These are phyloP conservation scores for Zygothrica quintamaculata DNA, from an alignment of 2,888 invertebrate species.

Conservation along the genomic window DNA sequence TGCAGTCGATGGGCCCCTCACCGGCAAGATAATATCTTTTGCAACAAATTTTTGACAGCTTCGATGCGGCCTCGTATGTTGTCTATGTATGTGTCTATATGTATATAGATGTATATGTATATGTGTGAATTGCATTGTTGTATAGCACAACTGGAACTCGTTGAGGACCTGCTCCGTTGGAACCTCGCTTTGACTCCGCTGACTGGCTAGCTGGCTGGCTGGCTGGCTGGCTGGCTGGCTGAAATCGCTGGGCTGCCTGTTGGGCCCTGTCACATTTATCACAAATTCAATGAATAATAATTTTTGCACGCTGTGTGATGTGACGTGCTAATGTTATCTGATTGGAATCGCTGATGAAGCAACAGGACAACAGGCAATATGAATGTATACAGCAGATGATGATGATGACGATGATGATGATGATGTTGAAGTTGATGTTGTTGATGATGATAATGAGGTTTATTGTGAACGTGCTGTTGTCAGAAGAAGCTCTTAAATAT, in stretches of 20 bases:
- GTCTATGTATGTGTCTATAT: conserved; percentile 15
- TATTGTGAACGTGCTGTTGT: conserved; percentile 35
- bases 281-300: conserved; percentile 84
- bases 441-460: conserved; percentile 10
- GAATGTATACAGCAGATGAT: conserved; percentile 13
- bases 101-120: too few relatives aligned
- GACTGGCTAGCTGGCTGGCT: too few relatives aligned
- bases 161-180: conserved; percentile 8
- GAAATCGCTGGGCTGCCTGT: conserved; percentile 55
- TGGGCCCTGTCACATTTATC: conserved; percentile 83
- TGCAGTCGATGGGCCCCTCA: conserved; percentile 43
- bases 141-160: conserved; percentile 21
- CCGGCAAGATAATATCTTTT: conserved; percentile 81
- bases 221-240: too few relatives aligned
- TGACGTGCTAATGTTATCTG: conserved; percentile 84
- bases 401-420: conserved; percentile 12
- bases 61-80: conserved; percentile 62
- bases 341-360: conserved; percentile 82
- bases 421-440: conserved; percentile 1
- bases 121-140: conserved; percentile 34
- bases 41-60: conserved; percentile 83
- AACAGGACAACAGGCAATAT: conserved; percentile 38
- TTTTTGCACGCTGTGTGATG: conserved; percentile 83
- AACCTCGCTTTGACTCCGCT: background rate
- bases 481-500: conserved; percentile 78